Conservation (phyloP, 2,888 invertebrate genomes). For the Yponomeuta evonymella region DNA sequence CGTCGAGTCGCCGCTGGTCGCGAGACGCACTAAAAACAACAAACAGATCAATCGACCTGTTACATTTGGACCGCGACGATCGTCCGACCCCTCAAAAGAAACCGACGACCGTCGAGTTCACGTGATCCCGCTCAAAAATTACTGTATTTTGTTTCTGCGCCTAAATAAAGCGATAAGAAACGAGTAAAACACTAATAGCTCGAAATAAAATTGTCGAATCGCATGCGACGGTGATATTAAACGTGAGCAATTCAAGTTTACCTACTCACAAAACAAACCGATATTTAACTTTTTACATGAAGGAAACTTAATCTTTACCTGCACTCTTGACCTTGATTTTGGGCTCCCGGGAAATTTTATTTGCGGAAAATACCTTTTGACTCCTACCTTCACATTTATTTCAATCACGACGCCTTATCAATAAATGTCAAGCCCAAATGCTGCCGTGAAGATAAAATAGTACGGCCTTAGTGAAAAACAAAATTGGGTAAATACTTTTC, state of each 20-base stretch:
- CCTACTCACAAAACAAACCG: conserved; percentile 30
- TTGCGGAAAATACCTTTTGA: not conserved
- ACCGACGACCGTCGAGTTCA: conserved; percentile 27
- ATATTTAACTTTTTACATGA: not conserved
- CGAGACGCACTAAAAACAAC: conserved; percentile 66
- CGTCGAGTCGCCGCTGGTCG: conserved; percentile 61
- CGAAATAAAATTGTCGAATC: conserved; percentile 70
- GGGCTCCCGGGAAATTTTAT: conserved; percentile 6
- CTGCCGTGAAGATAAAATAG: not conserved
- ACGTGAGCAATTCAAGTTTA: conserved; percentile 61
- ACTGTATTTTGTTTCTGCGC: conserved; percentile 55
- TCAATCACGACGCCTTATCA: not conserved
- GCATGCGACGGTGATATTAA: conserved; percentile 71
- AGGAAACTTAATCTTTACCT: not conserved
- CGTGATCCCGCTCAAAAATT: conserved; percentile 15
- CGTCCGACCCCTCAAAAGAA: conserved; percentile 30
- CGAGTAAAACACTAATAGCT: conserved; percentile 60
- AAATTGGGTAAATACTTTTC: not conserved
- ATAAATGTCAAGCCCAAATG: conserved; percentile 4
- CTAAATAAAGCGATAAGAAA: conserved; percentile 67
- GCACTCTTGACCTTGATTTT: conserved; percentile 16
- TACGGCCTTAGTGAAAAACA: not conserved
- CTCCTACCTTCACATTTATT: not conserved
- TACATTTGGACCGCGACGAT: conserved; percentile 46
- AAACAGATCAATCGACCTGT: conserved; percentile 70